A percentile compares a stretch with the other conserved stretches of the same genome.
phyloP scores from a whole-genome alignment of 2,113 vertebrate genomes.

The Microcebus ravelobensis region DNA sequence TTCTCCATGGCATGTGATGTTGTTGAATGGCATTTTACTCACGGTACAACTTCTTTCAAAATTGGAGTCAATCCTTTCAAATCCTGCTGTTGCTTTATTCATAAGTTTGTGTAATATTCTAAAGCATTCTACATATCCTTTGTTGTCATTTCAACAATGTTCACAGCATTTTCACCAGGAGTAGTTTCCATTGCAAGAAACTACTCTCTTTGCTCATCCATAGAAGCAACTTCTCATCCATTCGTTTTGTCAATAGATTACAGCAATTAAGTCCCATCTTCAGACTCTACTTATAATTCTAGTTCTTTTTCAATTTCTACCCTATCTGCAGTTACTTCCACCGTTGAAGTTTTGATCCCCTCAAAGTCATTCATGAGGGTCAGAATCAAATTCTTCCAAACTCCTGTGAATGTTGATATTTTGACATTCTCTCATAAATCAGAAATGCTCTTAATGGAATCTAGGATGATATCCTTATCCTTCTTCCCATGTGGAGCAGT shows the following conservation, averaged over 20 bases:
- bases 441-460: not conserved
- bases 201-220: not conserved
- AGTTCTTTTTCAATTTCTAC: not conserved
- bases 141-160: not conserved
- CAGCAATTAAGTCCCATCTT: not conserved
- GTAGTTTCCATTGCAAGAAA: not conserved
- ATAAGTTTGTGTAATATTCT: not conserved
- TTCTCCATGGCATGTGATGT: not conserved
- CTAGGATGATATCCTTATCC: not conserved
- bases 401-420: not conserved
- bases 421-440: not conserved
- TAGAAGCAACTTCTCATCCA: not conserved
- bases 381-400: not conserved
- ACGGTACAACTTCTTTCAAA: not conserved
- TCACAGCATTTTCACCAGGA: not conserved
- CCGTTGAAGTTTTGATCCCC: not conserved
- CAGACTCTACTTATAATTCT: not conserved
- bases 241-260: not conserved
- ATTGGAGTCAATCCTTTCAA: not conserved
- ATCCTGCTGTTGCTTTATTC: not conserved
- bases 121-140: not conserved
- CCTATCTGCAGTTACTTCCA: not conserved
- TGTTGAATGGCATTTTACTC: not conserved
- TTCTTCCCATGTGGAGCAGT: no score
- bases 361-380: not conserved